phyloP scores from a whole-genome alignment of 2,888 invertebrate species.

The Trichopria drosophilae region DNA sequence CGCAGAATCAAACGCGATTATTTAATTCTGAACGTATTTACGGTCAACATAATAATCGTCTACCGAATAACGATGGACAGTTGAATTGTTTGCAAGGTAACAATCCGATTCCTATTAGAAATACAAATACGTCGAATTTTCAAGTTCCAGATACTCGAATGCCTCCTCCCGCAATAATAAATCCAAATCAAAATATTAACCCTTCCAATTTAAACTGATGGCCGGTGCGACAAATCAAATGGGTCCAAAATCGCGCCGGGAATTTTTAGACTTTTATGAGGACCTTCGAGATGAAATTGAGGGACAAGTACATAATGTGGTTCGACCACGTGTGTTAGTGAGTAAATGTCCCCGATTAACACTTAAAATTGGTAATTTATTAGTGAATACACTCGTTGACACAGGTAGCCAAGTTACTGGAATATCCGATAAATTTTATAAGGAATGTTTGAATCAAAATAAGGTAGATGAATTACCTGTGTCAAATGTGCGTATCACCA shows the following conservation, averaged over 20 bases:
- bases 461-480: slow-evolving; percentile 11
- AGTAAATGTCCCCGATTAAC: no score
- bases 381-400: slow-evolving; percentile 9
- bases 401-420: slow-evolving; percentile 17
- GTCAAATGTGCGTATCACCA: slow-evolving; percentile 8
- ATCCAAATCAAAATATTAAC: neutral
- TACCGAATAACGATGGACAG: no score
- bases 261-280: neutral
- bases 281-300: slow-evolving; percentile 4
- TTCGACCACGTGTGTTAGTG: no score
- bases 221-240: neutral
- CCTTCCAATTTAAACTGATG: neutral
- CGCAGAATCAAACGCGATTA: neutral
- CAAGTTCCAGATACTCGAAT: slow-evolving; percentile 5
- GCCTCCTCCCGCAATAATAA: slow-evolving; percentile 18
- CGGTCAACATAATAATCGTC: no score
- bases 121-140: no score
- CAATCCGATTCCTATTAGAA: no score
- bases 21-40: neutral
- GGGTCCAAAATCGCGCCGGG: neutral
- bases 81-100: no score
- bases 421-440: slow-evolving; percentile 16
- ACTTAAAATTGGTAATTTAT: no score
- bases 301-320: no score
- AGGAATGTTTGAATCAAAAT: neutral